Conservation (phyloP, 2,797 vertebrate species). For the Acanthurus lineatus region DNA sequence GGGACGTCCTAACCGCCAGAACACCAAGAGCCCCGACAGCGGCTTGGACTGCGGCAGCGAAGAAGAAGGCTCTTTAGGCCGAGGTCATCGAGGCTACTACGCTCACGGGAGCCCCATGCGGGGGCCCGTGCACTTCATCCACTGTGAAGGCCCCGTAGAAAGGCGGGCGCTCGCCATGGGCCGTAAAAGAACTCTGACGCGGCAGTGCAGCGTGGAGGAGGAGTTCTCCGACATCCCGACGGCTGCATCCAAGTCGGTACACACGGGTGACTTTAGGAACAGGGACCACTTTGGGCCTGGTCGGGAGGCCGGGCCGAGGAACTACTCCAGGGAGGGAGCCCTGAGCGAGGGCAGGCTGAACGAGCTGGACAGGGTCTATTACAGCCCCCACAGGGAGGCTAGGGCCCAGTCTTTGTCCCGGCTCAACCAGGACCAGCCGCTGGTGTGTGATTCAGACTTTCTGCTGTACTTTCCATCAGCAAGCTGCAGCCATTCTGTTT, state of each 20-base stretch:
- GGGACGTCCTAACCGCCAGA: constrained; percentile 84
- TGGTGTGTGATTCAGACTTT: constrained; percentile 91
- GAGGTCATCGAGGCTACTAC: constrained; percentile 78
- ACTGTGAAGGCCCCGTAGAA: constrained; percentile 87
- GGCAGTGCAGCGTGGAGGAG: constrained; percentile 94
- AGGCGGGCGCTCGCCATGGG: constrained; percentile 86
- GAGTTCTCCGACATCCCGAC: constrained; percentile 87
- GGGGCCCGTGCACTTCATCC: constrained; percentile 81
- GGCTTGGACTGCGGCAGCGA: constrained; percentile 97
- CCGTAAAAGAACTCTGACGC: constrained; percentile 91
- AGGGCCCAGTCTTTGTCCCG: constrained; percentile 88
- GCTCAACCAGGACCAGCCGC: constrained; percentile 89
- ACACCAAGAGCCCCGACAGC: constrained; percentile 94
- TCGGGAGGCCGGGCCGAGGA: constrained; percentile 71
- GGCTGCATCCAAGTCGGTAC: constrained; percentile 70
- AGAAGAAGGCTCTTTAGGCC: constrained; percentile 89
- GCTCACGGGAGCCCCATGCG: constrained; percentile 78
- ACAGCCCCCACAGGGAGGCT: constrained; percentile 85
- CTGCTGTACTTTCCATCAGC: constrained; percentile 92
- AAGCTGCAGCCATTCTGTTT: constrained; percentile 86
- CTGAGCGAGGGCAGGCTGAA: constrained; percentile 85
- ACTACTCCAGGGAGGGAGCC: constrained; percentile 81
- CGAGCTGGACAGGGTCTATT: constrained; percentile 89
- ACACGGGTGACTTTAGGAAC: constrained; percentile 82
- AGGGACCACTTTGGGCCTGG: constrained; percentile 79